Evolutionary conservation across 2,113 vertebrate species (phyloP).

Genomic region (Osmerus mordax): DNA sequence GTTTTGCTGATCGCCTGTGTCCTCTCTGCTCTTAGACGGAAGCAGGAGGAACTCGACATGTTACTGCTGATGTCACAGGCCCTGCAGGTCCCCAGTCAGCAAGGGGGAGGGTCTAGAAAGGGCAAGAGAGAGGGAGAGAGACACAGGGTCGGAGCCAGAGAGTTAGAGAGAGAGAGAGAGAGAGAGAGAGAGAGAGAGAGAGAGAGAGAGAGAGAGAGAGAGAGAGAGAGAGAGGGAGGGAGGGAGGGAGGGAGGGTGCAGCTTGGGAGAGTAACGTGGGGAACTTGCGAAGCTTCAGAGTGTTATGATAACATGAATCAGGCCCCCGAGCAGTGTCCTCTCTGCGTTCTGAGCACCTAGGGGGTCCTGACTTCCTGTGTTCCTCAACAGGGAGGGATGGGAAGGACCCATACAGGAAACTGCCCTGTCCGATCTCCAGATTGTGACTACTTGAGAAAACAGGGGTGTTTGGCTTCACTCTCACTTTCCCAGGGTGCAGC

Average conservation of each 20-base stretch:
- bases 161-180: constrained; percentile 1
- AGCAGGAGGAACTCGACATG: constrained; percentile 3
- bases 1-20: constrained; percentile 7
- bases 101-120: not conserved
- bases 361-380: constrained; percentile 71
- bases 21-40: constrained; percentile 1
- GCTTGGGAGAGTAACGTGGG: constrained; percentile 31
- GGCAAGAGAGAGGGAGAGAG: not conserved
- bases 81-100: not conserved
- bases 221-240: not conserved
- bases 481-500: constrained; percentile 45
- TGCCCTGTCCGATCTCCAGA: constrained; percentile 65
- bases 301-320: constrained; percentile 73
- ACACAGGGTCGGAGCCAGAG: too few species aligned
- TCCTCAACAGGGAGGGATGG: constrained; percentile 55
- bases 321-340: constrained; percentile 75
- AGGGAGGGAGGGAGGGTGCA: not conserved
- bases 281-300: constrained; percentile 65
- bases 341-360: constrained; percentile 65
- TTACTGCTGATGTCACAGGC: constrained; percentile 23
- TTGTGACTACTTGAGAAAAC: constrained; percentile 64
- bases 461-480: constrained; percentile 52
- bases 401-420: constrained; percentile 60
- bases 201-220: too few species aligned
- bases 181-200: not conserved